Base-by-base conservation (phyloP, 2,797 vertebrate genomes). In the Hirundo rustica region DNA sequence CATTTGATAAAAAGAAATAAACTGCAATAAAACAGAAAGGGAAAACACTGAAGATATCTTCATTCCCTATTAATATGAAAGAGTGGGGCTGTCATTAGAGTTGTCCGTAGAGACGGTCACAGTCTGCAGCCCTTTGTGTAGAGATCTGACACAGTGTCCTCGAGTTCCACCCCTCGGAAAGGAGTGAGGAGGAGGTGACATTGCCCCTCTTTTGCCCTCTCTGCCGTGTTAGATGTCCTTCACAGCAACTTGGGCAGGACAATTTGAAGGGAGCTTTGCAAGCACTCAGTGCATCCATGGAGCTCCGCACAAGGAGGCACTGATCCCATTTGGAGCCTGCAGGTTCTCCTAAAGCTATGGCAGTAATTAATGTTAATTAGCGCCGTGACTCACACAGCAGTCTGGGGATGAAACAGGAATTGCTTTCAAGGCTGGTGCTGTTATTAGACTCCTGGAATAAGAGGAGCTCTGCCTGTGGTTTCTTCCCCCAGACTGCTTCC, bases 261-360 rank as follows among this genome's bases (percentile, higher is more conserved):
- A 45, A 5, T 66, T 23, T 15, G n/a, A 10, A 26, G 32, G 23
- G 11, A 29, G 44, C 19, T 60, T 53, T 36, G 11, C 3, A 2
- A 53, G 67, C 4, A 0, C 8, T 34, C n/a, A 0, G 0, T 60
- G 26, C 0, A 0, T 30, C 36, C 2, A 0, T 14, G 19, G 54
- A n/a, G 27, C 16, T 53, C 48, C 9, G 13, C 66, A 16, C 50
- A 6, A 45, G 71, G 75, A 76, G 21, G 29, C n/a, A 2, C 36
- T 13, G 44, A 48, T 68, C 38, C 74, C 26, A 2, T 45, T 34
- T 40, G 65, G 58, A 53, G 45, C 61, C 87, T 53, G 44, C 27
- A 29, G 58, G 42, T 38, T 57, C 70, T 74, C 70, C 77, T 78
- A 7, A 67, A 71, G 40, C 68, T 26, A 10, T 0, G 1, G 23